A percentile compares a stretch with the other conserved stretches of the same genome.
These are phyloP conservation scores for Stegodyphus dumicola DNA, from an alignment of 1,140 invertebrate genomes.

Conservation along the genomic window DNA sequence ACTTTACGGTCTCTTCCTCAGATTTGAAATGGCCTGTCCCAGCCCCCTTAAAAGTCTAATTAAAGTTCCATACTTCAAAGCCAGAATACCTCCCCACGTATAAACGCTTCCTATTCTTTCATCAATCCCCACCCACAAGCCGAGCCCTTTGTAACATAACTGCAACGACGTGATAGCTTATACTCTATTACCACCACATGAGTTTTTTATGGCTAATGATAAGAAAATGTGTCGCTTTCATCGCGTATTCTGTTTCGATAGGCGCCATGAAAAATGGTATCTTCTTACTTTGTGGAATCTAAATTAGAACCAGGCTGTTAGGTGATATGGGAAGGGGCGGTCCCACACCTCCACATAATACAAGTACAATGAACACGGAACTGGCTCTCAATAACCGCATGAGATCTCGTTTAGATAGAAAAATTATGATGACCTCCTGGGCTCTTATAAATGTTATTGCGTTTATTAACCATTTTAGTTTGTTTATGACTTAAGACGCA, in stretches of 20 bases:
- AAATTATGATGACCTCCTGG: constrained; percentile 24
- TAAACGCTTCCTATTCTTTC: constrained; percentile 21
- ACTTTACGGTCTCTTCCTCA: no score
- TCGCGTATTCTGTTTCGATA: constrained; percentile 15
- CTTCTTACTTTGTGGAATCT: constrained; percentile 18
- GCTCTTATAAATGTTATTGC: not conserved
- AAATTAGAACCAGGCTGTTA: constrained; percentile 22
- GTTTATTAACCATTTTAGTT: not conserved
- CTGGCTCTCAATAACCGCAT: not conserved
- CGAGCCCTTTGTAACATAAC: not conserved
- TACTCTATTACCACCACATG: no score
- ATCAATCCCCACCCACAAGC: constrained; percentile 6
- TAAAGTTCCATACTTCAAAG: not conserved
- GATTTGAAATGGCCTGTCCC: not conserved
- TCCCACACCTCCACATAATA: not conserved
- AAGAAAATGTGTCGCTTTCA: constrained; percentile 24
- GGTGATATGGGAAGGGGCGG: constrained; percentile 29
- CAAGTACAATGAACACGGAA: constrained; percentile 35
- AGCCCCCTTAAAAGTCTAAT: not conserved
- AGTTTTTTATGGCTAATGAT: constrained; percentile 14
- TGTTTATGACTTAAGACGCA: no score
- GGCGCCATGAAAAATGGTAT: constrained; percentile 30
- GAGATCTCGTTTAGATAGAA: constrained; percentile 53
- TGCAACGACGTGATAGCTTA: no score
- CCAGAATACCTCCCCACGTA: not conserved